These are phyloP conservation scores for Rotaria macrura DNA, from an alignment of 2,888 invertebrate genomes.

Conservation along the genomic window DNA sequence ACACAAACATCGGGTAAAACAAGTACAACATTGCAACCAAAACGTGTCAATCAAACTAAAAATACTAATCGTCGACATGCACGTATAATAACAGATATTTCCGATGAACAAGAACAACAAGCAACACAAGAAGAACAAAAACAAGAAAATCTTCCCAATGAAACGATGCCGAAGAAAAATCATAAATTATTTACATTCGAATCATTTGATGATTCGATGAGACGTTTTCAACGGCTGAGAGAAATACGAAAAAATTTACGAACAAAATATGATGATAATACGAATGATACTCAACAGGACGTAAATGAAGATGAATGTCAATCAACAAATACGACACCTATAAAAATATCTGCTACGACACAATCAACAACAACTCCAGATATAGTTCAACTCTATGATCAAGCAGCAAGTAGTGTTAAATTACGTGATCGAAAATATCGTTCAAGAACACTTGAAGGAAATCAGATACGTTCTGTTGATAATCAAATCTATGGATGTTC, in stretches of 20 bases:
- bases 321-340: neutral
- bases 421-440: neutral
- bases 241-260: neutral
- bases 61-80: neutral
- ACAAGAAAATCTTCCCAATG: neutral
- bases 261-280: neutral
- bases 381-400: neutral
- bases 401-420: neutral
- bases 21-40: neutral
- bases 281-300: neutral
- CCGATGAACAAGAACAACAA: neutral
- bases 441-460: neutral
- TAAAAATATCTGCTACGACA: neutral
- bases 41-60: neutral
- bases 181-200: neutral
- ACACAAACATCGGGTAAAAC: neutral
- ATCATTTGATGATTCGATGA: conserved; percentile 7
- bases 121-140: neutral
- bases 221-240: neutral
- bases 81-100: neutral
- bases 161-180: neutral
- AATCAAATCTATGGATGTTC: conserved; percentile 16
- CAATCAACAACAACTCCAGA: neutral
- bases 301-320: no score
- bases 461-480: neutral